Base-by-base conservation (phyloP, 1,140 invertebrate species). In the Bombus ignitus region DNA sequence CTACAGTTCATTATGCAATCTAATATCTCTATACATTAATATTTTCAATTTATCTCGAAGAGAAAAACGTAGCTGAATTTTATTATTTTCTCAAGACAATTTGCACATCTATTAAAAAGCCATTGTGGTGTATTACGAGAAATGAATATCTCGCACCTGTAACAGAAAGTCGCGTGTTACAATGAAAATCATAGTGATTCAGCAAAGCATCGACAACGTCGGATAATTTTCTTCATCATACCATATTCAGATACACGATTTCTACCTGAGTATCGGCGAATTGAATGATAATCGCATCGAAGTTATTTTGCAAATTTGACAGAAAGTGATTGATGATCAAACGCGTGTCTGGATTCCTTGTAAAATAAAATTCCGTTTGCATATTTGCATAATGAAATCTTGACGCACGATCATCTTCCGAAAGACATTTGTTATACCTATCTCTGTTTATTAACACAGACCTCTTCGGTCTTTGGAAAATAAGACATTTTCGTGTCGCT, bases 151-250 rank as follows among this genome's bases (percentile, higher is more conserved):
- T 9, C 47, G 83, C 53, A 84, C 47, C 74, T 83, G 80, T 74
- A 53, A 53, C 47, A 53, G 47, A 76, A 66, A 13, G 3, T 62
- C 42, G 10, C 18, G 32, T 39, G 25, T n/a, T 10, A 25, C 37
- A 62, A 89, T 74, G 74, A 25, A 79, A 78, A 77, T 18, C 39
- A 82, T 81, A 76, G 78, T 88, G 83, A 89, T 86, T 89, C 87
- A 88, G 87, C 87, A 79, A 44, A 22, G 47, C 18, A 53, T 53
- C 47, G 47, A 59, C 62, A 62, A 79, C 53, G 28, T 47, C n/a
- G 32, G 57, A 85, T 77, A 59, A 81, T 89, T 89, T 83, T 85
- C 76, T 81, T 84, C 44, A 86, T 83, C 74, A 59, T 13, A 37
- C 78, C 70, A 59, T 81, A 75, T 81, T 44, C 68, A 68, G 59